These are phyloP conservation scores for Lacerta bilineata DNA, from an alignment of 2,797 vertebrate species.

Conservation along the genomic window DNA sequence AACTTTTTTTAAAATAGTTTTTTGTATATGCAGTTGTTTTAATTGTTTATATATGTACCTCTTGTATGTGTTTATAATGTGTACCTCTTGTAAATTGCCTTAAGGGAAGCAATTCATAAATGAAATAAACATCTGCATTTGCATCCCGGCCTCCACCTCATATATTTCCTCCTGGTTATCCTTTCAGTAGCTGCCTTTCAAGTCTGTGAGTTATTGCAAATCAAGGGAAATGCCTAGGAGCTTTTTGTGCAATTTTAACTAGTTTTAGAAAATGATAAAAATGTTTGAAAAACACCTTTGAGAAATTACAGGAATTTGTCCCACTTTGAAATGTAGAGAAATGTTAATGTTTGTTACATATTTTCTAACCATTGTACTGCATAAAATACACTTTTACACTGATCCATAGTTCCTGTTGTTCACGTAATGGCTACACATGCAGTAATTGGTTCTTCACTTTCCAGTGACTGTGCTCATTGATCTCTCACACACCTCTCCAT, in stretches of 20 bases:
- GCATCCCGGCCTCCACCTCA: background rate
- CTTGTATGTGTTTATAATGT: too few species aligned
- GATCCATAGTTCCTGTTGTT: conserved; percentile 28
- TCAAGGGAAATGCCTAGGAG: conserved; percentile 38
- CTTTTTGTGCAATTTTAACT: conserved; percentile 21
- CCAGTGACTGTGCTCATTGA: conserved; percentile 59
- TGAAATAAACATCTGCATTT: too few species aligned
- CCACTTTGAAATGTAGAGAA: background rate
- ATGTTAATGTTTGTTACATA: conserved; percentile 26
- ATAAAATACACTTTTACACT: conserved; percentile 38
- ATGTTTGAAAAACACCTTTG: background rate
- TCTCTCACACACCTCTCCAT: conserved; percentile 15
- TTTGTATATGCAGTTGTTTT: too few species aligned
- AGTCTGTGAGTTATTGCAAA: conserved; percentile 53
- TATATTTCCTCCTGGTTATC: background rate
- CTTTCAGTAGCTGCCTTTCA: background rate
- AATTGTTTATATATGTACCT: too few species aligned
- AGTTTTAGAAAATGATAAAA: conserved; percentile 35
- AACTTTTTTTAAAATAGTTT: too few species aligned
- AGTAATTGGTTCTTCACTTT: conserved; percentile 25
- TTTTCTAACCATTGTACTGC: conserved; percentile 22
- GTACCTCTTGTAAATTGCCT: too few species aligned
- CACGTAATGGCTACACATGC: conserved; percentile 39
- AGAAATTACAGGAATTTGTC: conserved; percentile 27
- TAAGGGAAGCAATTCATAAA: too few species aligned